Conservation (phyloP, 2,888 invertebrate genomes). For the Athalia circularis region DNA sequence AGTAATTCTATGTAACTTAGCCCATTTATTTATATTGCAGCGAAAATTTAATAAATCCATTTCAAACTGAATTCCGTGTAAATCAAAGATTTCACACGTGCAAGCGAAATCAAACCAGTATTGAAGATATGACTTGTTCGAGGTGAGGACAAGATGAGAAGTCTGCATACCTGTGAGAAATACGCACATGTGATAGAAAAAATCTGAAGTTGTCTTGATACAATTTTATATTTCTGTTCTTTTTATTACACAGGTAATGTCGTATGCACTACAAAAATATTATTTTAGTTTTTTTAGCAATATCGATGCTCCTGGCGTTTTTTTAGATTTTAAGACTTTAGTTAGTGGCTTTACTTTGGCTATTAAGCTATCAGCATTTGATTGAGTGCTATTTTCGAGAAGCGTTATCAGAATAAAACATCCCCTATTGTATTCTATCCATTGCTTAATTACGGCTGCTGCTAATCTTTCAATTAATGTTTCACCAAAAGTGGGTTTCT, state of each 20-base stretch:
- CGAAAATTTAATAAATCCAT: constrained; percentile 44
- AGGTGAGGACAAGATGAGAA: background rate
- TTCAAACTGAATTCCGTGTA: constrained; percentile 30
- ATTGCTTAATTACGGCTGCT: constrained; percentile 77
- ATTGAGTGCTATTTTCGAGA: constrained; percentile 79
- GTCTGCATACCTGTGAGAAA: background rate
- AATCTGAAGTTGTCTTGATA: constrained; percentile 34
- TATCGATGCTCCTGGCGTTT: constrained; percentile 80
- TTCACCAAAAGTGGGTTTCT: constrained; percentile 77
- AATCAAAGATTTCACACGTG: too few relatives aligned
- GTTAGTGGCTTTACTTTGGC: constrained; percentile 75
- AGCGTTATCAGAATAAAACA: constrained; percentile 84
- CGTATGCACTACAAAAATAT: constrained; percentile 42
- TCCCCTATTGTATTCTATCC: constrained; percentile 85
- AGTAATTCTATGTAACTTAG: constrained; percentile 46
- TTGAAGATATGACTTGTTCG: background rate
- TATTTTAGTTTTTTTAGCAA: constrained; percentile 76
- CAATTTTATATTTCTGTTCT: background rate
- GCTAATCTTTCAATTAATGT: constrained; percentile 76
- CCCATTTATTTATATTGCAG: constrained; percentile 49
- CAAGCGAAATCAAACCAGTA: too few relatives aligned
- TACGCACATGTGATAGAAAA: background rate
- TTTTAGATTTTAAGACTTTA: constrained; percentile 76
- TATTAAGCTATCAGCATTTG: constrained; percentile 74
- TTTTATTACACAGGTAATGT: too few relatives aligned